Base-by-base conservation (phyloP, 2,888 invertebrate species). In the Hydroisotoma schaefferi region DNA sequence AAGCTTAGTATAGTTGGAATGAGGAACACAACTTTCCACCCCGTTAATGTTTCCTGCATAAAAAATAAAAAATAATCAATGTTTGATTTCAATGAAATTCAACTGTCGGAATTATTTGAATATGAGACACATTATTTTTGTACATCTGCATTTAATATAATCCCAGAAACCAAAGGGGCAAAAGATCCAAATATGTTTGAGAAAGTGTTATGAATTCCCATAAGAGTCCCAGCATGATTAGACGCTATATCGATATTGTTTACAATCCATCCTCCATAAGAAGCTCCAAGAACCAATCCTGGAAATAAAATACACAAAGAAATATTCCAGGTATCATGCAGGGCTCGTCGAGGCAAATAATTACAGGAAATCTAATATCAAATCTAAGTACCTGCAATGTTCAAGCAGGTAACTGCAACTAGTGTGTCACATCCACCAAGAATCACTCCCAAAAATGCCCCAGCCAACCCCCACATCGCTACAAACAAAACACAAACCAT, bases 211-310 rank as follows among this genome's bases (percentile, higher is more conserved):
- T 55, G 49, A 8, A 61, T 37, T 18, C 65, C 68, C 57, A 68
- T 61, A 20, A 68, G 51, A 20, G 65, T 74, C 75, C 84, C 87
- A 54, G 87, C 87, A 73, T 85, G 84, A 77, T 87, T 87, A n/a
- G 88, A 87, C 1, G 87, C 86, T 61, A 88, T 85, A 75, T 88
- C 87, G 20, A 88, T 86, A 65, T 87, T 84, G 73, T 84, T 87
- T 0, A 87, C 86, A 85, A 87, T 65, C 66, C 74, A 75, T 0
- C 75, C 75, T 10, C 73, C 70, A 46, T 66, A 71, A 18, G 84
- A 84, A 5, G 83, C 77, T 43, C 82, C 82, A 1, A 83, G 82
- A 0, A 85, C 84, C n/a, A 81, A 67, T 38, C 83, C 82, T 65
- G 28, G n/a, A n/a, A n/a, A n/a, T n/a, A n/a, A n/a, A n/a, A n/a